Evolutionary conservation across 2,113 vertebrate species (phyloP).

Genomic region (Nerophis ophidion): DNA sequence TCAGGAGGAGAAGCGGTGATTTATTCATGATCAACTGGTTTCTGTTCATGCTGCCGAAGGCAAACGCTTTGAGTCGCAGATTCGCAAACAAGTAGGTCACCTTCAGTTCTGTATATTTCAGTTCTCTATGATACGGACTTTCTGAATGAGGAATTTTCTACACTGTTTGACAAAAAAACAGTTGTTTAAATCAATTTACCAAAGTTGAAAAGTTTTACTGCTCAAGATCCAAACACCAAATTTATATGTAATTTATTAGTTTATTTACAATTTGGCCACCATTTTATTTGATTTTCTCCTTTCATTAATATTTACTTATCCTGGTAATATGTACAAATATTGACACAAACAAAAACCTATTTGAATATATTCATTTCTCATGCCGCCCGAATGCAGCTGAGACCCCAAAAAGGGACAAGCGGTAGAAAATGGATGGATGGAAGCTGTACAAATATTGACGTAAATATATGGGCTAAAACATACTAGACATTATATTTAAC

Average conservation of each 20-base stretch:
- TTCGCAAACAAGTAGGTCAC: not conserved
- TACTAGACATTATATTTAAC: no score
- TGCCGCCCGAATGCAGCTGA: no score
- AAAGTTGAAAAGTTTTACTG: not conserved
- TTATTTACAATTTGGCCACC: no score
- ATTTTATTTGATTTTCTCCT: no score
- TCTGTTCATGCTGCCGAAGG: not conserved
- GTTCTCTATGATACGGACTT: not conserved
- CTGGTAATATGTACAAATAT: no score
- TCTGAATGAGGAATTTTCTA: not conserved
- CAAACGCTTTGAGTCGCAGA: not conserved
- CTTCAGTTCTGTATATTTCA: not conserved
- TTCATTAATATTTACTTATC: no score
- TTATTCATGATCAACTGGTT: constrained; percentile 32
- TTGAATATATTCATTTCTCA: no score
- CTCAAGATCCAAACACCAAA: not conserved
- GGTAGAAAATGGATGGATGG: no score
- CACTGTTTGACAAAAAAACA: not conserved
- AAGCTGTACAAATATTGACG: no score
- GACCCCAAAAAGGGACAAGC: no score
- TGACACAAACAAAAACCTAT: no score
- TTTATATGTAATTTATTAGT: not conserved
- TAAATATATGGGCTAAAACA: no score
- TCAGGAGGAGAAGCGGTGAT: constrained; percentile 23
- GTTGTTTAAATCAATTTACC: not conserved